Evolutionary conservation across 2,113 vertebrate genomes (phyloP).

Genomic region (Labeo rohita): DNA sequence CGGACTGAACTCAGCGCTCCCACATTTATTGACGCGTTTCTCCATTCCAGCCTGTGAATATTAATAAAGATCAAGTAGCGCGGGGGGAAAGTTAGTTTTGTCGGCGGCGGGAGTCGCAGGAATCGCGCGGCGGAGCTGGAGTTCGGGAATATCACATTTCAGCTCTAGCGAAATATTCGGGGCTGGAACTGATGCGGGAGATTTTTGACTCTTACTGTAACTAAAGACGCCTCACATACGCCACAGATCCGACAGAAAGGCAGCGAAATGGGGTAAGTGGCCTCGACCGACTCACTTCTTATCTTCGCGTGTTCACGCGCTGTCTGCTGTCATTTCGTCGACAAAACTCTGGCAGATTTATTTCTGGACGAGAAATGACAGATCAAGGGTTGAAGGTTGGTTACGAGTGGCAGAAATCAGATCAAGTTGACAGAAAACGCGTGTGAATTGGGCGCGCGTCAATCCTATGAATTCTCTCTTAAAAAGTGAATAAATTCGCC

Average conservation of each 20-base stretch:
- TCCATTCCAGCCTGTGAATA: background rate
- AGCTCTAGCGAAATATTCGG: background rate
- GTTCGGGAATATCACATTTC: slow-evolving; percentile 1
- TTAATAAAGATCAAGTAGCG: background rate
- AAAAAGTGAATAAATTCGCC: background rate
- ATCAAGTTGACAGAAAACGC: background rate
- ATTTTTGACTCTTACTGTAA: background rate
- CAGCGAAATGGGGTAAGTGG: slow-evolving; percentile 6
- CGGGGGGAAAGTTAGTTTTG: background rate
- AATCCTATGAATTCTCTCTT: background rate
- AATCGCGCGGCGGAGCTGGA: background rate
- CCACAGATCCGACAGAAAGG: background rate
- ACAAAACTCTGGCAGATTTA: background rate
- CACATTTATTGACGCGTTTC: background rate
- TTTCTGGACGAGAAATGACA: background rate
- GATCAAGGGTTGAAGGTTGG: background rate
- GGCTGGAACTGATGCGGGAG: background rate
- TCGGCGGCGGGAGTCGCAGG: no score
- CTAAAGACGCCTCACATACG: background rate
- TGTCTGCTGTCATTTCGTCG: background rate
- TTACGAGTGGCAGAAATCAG: background rate
- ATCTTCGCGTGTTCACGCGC: background rate
- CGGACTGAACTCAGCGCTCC: slow-evolving; percentile 56
- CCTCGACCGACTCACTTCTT: background rate
- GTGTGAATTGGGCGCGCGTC: background rate